Base-by-base conservation (phyloP, 1,140 invertebrate genomes). In the Archegozetes longisetosus region DNA sequence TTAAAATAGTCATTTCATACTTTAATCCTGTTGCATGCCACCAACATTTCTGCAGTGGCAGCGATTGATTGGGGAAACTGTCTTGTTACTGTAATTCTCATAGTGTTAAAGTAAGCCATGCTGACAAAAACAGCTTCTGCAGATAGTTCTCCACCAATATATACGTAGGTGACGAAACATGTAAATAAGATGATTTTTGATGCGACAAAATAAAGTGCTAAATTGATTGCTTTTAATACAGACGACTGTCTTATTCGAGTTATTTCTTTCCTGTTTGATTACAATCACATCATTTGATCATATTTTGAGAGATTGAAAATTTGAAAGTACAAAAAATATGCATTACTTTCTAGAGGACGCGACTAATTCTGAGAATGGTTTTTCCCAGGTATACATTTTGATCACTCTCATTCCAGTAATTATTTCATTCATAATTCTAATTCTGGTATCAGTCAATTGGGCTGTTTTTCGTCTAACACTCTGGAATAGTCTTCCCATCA, bases 401-500 rank as follows among this genome's bases (percentile, higher is more conserved):
- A 93, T 84, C 26, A 89, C 83, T 71, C 88, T 82, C 66, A 93
- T 88, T 0, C 86, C 88, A 6, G 80, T 79, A 22, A 94, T 82
- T n/a, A 94, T 86, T 74, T 93, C 88, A 69, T 86, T 88, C 85
- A 92, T 90, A 53, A 90, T 70, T 55, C 82, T 76, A 0, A 93
- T 82, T 61, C 89, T 76, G 66, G 88, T 81, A 68, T 94, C 90
- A 0, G 88, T 90, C 63, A 79, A 77, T 3, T 76, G 62, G 0
- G 85, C 84, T 17, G 82, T 84, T 64, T 77, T 74, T 51, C 80
- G 66, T 61, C 85, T 70, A n/a, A 63, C 47, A 1, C 25, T 26
- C 12, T 46, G 53, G 46, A 65, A 65, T 20, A 32, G 17, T 40
- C 27, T 27, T 2, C 64, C 64, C 55, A 65, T 65, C 1, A 61